phyloP scores from a whole-genome alignment of 1,140 invertebrate species.

The Scaptomyza hsui region DNA sequence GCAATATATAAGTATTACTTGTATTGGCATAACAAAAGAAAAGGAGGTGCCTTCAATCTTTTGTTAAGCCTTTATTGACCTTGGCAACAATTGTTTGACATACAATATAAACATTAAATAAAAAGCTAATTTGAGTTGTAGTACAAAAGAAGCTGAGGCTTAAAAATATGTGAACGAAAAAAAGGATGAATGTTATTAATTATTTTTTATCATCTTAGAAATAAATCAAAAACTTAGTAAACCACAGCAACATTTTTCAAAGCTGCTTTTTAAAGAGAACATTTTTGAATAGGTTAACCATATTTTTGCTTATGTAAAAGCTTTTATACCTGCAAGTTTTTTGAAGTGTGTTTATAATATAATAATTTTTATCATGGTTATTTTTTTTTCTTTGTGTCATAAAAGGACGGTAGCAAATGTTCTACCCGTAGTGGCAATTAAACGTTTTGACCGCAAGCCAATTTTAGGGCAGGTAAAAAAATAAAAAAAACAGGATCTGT shows the following conservation, averaged over 20 bases:
- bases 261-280: no score
- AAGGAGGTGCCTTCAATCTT: slow-evolving; percentile 15
- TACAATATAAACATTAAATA: slow-evolving; percentile 29
- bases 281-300: no score
- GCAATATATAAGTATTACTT: neutral
- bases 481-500: slow-evolving; percentile 25
- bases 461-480: slow-evolving; percentile 62
- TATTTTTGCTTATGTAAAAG: no score
- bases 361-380: neutral
- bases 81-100: slow-evolving; percentile 68
- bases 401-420: slow-evolving; percentile 48
- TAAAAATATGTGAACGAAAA: neutral
- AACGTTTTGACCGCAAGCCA: slow-evolving; percentile 84
- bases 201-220: no score
- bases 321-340: no score
- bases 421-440: slow-evolving; percentile 55
- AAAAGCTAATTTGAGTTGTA: slow-evolving; percentile 40
- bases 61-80: slow-evolving; percentile 56
- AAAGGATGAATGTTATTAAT: no score
- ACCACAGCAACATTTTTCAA: no score
- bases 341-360: neutral
- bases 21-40: slow-evolving; percentile 5
- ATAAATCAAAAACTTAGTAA: no score
- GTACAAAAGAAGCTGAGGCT: slow-evolving; percentile 32
- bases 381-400: slow-evolving; percentile 23